Percentiles rank a stretch among this genome's conserved stretches.
phyloP scores from a whole-genome alignment of 2,113 vertebrate genomes.

The Sclerurus mexicanus region DNA sequence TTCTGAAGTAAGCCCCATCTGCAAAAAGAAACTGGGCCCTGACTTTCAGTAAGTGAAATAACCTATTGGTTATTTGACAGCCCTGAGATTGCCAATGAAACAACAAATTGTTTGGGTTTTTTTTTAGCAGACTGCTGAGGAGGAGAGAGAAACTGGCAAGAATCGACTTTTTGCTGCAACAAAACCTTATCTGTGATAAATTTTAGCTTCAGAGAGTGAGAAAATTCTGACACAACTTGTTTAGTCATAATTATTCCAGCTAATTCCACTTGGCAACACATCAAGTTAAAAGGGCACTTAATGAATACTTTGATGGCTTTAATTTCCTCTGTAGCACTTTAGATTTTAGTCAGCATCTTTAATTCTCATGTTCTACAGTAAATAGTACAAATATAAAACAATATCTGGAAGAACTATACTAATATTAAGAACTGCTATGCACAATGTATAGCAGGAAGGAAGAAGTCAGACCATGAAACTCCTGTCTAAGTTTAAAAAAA shows the following conservation, averaged over 20 bases:
- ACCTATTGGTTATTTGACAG: not conserved
- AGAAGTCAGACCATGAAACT: not conserved
- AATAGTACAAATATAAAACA: fast-evolving
- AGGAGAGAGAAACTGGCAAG: not conserved
- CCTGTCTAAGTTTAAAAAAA: not conserved
- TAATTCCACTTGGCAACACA: not conserved
- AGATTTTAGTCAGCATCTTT: not conserved
- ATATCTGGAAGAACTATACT: not conserved
- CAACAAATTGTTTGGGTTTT: not conserved
- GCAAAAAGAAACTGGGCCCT: not conserved
- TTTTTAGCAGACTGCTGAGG: not conserved
- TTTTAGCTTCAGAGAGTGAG: not conserved
- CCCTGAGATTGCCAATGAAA: not conserved
- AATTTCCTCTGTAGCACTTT: not conserved
- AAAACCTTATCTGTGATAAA: not conserved
- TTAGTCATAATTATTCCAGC: not conserved
- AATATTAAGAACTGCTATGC: not conserved
- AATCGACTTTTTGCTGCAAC: not conserved
- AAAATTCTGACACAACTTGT: not conserved
- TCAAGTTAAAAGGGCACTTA: not conserved
- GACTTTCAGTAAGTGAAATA: not conserved
- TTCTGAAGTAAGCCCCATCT: not conserved
- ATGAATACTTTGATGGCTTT: not conserved
- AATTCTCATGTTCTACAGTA: not conserved
- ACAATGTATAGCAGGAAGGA: not conserved